Percentiles rank a stretch among this genome's conserved stretches.
Conservation (phyloP, 2,888 invertebrate species). For the Tridacna gigas region DNA sequence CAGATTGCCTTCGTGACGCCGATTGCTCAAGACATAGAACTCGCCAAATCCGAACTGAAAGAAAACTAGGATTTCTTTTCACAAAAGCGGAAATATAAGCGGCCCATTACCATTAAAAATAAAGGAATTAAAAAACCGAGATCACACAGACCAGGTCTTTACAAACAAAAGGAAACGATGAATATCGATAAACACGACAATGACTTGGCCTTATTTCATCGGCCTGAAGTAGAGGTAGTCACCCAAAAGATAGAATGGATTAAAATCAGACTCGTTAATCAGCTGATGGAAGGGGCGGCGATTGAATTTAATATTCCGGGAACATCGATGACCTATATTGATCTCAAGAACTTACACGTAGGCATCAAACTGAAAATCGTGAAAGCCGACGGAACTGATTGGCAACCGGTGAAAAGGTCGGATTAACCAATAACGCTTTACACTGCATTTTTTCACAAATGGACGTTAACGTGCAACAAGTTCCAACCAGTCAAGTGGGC, state of each 20-base stretch:
- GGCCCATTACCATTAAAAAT: too few relatives aligned
- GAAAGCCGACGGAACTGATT: slow-evolving; percentile 30
- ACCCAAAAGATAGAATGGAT: background rate
- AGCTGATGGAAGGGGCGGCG: slow-evolving; percentile 26
- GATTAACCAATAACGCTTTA: slow-evolving; percentile 32
- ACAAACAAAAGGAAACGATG: too few relatives aligned
- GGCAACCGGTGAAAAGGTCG: slow-evolving; percentile 10
- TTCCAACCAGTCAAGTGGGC: slow-evolving; percentile 34
- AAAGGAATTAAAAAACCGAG: too few relatives aligned
- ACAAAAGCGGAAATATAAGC: too few relatives aligned
- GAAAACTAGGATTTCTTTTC: too few relatives aligned
- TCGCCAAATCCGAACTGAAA: slow-evolving; percentile 35
- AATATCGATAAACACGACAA: too few relatives aligned
- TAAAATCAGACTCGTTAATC: background rate
- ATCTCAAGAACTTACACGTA: slow-evolving; percentile 24
- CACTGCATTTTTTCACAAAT: slow-evolving; percentile 42
- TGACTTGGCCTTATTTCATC: too few relatives aligned
- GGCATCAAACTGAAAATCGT: slow-evolving; percentile 38
- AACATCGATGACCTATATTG: slow-evolving; percentile 28
- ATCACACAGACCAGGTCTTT: too few relatives aligned
- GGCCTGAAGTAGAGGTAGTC: background rate
- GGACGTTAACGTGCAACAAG: slow-evolving; percentile 36
- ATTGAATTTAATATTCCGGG: slow-evolving; percentile 43
- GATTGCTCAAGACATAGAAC: slow-evolving; percentile 27
- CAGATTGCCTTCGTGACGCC: slow-evolving; percentile 26